Evolutionary conservation across 2,113 vertebrate species (phyloP), one percentile per base, ranked within the genome.

Genomic region (Salvator merianae): DNA sequence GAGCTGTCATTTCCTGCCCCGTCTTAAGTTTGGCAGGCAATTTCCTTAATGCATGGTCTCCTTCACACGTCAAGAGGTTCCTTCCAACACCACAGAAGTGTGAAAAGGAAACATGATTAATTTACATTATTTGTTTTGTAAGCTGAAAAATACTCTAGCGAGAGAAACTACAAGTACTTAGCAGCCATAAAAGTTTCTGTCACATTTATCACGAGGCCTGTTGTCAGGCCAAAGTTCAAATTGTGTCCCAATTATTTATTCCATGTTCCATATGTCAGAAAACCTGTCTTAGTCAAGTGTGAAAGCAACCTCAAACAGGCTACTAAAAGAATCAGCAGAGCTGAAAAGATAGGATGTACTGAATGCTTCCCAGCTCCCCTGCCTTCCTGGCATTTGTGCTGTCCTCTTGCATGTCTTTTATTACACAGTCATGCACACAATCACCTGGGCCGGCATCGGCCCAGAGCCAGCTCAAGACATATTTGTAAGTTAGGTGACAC

Each of bases 1-100:
- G 72, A 74, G 1, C 76, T 9, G 65, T 24, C 18, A 65, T 30
- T 55, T 18, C 86, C 59, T 43, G 43, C 38, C 36, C 0, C 32
- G 70, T 89, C 86, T 88, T 36, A 53, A 3, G 70, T 86, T 73
- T 88, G 68, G 0, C 36, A 88, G 87, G 32, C 70, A 84, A 76
- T 6, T 80, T 86, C 76, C n/a, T 38, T 2, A 83, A 26, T 1
- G 59, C 79, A 40, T 47, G 55, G 0, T 62, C 81, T 86, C 62
- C n/a, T 78, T 90, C 79, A 32, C 76, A 75, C 36, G 66, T 70
- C 40, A 34, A 90, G 62, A 2, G 70, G 0, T 47, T 86, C 79
- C 0, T 40, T 87, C 77, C 68, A 16, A 73, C 90, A 82, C 3
- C 32, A 71, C 65, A 89, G 79, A 69, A 8, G 1, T 7, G 20